Evolutionary conservation across 1,140 invertebrate species (phyloP), one percentile per base, ranked within the genome.

Genomic region (Portunus trituberculatus): DNA sequence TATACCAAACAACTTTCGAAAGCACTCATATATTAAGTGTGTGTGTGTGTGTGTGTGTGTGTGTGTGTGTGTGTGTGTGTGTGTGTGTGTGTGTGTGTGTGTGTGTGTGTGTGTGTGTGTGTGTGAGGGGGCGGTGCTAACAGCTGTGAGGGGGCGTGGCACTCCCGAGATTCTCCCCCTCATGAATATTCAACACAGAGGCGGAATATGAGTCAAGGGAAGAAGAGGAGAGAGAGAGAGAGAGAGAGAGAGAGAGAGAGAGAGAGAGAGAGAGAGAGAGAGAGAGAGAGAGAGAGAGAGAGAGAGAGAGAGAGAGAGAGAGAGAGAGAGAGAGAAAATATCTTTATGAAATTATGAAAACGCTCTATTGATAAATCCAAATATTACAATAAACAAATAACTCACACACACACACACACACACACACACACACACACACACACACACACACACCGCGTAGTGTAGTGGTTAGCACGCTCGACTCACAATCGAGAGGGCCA

Each of bases 91-190:
- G 86, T 87, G 86, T 87, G 86, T 87, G 86, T 87, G 86, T 87
- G 86, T 87, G 86, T 87, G 86, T 87, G 86, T 87, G 86, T 87
- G 91, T 92, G 59, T 52, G 91, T 52, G 46, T 52, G 91, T 67
- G 91, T 92, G 91, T 67, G 45, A 92, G 83, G 86, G 87, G 93
- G 93, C 87, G 93, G 52, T 46, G 86, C 82, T 14, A 67, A 90
- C 93, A 94, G 84, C 84, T 94, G 93, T 94, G 93, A 28, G 86
- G 28, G 32, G 93, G 93, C 93, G 93, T 88, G 93, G 93, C 32
- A 94, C 25, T 10, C 91, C 67, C 67, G 10, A 76, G 84, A 93
- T 93, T 87, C 59, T 84, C 32, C n/a, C n/a, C 29, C 87, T 94
- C 93, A 94, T 94, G 93, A 94, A 94, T 94, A 90, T 76, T 67